Evolutionary conservation across 1,140 invertebrate species (phyloP), one percentile per base, ranked within the genome.

Genomic region (Anagrus nilaparvatae): DNA sequence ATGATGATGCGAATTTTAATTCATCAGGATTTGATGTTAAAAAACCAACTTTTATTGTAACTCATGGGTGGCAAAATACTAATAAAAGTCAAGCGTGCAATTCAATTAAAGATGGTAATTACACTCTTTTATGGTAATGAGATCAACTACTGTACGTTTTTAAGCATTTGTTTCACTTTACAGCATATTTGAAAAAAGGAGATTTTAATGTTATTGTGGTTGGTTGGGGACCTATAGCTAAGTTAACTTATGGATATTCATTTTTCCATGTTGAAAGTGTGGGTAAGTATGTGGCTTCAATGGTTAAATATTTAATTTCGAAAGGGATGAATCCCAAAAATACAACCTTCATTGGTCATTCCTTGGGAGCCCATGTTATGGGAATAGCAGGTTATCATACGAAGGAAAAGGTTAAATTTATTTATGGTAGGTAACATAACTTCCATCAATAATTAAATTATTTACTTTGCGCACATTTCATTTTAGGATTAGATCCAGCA

Each of bases 401-500:
- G 8, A 38, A 17, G 10, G 36, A 40, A 13, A 54, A 53, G 40
- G 55, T 71, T 9, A 46, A 47, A 16, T 48, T 53, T 24, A 33
- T 61, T 21, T 45, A 60, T 5, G 60, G 61, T 63, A 49, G 54
- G 31, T 53, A n/a, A n/a, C n/a, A n/a, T n/a, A n/a, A n/a, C n/a
- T n/a, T n/a, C n/a, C n/a, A n/a, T n/a, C n/a, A n/a, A n/a, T 29
- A 30, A 14, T 3, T 8, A 24, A 24, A 17, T 28, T 35, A 27
- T 28, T 18, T 17, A 20, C 7, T 40, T 23, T 10, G 29, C 20
- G 5, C 12, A 28, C 10, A 34, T 27, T n/a, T 3, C 13, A 17
- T n/a, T n/a, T 12, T 39, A 63, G 73, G 73, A 23, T 54, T 78
- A 21, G 76, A 79, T 53, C 76, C 77, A 21, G 75, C 76, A 0